Base-by-base conservation (phyloP, 2,113 vertebrate genomes). In the Catharus bicknelli region DNA sequence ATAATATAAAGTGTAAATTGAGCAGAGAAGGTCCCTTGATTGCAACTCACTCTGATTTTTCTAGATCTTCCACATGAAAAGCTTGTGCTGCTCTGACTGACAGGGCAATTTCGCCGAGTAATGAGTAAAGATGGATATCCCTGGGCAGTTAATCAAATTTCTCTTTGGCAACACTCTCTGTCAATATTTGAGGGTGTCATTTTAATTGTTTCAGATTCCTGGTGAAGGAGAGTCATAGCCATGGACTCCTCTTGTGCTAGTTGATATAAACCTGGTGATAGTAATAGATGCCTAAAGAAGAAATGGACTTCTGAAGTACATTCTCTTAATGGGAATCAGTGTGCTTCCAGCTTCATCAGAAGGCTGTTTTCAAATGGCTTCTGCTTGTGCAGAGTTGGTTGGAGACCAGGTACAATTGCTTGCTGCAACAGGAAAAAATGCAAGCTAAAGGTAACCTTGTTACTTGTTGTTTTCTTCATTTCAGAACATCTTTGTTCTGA, bases 141-240 rank as follows among this genome's bases (percentile, higher is more conserved):
- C 42, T 1, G 6, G 64, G 45, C 78, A 93, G 68, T 87, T 95
- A 82, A 87, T 95, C 66, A 79, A 58, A 91, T 84, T 93, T 90
- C 34, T 94, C 59, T 69, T 91, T n/a, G 32, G 42, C 62, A 91
- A 59, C 54, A 21, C 50, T 53, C 40, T 75, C 79, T 94, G 50
- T 85, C 83, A 83, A 42, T 90, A 83, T 76, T 83, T 23, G 83
- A 89, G 47, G 38, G 58, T 90, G 85, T 88, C 55, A 66, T 48
- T 90, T 80, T 70, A 86, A 72, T 91, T 94, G 79, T 91, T 95
- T 94, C 70, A 48, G 51, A 86, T 91, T 68, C 38, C 36, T 74
- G 23, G 51, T 74, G 64, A 83, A 80, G 32, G 20, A 73, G 20
- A 5, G 85, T 83, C 47, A 15, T 64, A 87, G 20, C 32, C 12